phyloP scores from a whole-genome alignment of 2,113 vertebrate species.

The Perccottus glenii region DNA sequence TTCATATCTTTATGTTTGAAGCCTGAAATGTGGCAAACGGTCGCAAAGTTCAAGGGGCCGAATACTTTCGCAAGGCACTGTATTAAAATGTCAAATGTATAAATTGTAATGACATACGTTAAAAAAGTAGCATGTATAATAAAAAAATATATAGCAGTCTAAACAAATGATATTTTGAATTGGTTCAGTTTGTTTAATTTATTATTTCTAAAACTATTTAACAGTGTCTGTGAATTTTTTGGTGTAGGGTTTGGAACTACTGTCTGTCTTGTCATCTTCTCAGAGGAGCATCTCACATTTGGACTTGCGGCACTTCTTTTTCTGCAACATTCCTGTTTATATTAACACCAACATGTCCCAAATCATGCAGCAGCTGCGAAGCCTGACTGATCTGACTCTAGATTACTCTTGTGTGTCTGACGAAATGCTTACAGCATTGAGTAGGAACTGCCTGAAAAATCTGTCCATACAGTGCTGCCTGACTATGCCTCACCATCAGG shows the following conservation, averaged over 20 bases:
- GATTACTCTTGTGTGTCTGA: conserved; percentile 43
- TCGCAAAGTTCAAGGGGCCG: no score
- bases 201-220: no score
- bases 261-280: conserved; percentile 15
- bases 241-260: conserved; percentile 28
- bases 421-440: conserved; percentile 23
- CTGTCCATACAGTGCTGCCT: conserved; percentile 26
- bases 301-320: conserved; percentile 36
- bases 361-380: conserved; percentile 2
- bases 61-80: no score
- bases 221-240: no score
- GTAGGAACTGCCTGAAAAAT: neutral
- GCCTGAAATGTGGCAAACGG: no score
- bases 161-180: no score
- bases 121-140: no score
- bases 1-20: no score
- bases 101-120: neutral
- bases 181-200: no score
- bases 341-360: neutral
- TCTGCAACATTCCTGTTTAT: neutral
- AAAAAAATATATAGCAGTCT: no score
- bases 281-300: conserved; percentile 14
- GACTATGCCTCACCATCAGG: conserved; percentile 21
- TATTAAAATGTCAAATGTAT: no score
- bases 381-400: conserved; percentile 23